Percentiles rank a stretch among this genome's conserved stretches.
Evolutionary conservation across 2,797 vertebrate species (phyloP).

Genomic region (Lagorchestes hirsutus): DNA sequence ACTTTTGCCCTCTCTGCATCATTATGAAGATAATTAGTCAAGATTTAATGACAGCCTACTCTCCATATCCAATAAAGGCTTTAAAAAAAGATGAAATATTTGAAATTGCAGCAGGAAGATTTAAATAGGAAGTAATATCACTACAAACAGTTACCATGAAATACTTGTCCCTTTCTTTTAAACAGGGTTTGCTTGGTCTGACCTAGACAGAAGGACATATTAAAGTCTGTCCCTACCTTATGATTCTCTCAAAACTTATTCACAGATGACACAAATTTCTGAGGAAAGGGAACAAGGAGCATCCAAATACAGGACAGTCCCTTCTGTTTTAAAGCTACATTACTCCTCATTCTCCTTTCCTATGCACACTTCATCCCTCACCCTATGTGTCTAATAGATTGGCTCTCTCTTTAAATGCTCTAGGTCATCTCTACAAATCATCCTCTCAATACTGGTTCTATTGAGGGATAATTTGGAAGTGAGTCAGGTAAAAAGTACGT

Average conservation of each 20-base stretch:
- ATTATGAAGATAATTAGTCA: background rate
- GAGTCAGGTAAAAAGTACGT: background rate
- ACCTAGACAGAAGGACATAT: background rate
- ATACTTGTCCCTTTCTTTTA: background rate
- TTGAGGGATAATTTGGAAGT: conserved; percentile 31
- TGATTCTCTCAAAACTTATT: background rate
- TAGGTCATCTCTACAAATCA: conserved; percentile 5
- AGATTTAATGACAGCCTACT: background rate
- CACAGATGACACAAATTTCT: background rate
- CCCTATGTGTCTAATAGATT: too few species aligned
- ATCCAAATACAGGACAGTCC: background rate
- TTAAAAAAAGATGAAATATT: background rate
- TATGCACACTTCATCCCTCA: too few species aligned
- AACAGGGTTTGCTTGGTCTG: background rate
- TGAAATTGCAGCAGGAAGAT: background rate
- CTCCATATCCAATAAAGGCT: background rate
- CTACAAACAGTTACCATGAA: background rate
- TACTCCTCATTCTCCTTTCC: too few species aligned
- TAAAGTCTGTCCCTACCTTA: background rate
- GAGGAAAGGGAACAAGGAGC: too few species aligned
- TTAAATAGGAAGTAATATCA: background rate
- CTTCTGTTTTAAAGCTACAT: conserved; percentile 10
- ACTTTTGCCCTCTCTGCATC: background rate
- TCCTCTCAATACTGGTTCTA: background rate
- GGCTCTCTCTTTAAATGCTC: background rate